phyloP scores from a whole-genome alignment of 35 echinoderm and acorn worm genomes.

The Diadema setosum region DNA sequence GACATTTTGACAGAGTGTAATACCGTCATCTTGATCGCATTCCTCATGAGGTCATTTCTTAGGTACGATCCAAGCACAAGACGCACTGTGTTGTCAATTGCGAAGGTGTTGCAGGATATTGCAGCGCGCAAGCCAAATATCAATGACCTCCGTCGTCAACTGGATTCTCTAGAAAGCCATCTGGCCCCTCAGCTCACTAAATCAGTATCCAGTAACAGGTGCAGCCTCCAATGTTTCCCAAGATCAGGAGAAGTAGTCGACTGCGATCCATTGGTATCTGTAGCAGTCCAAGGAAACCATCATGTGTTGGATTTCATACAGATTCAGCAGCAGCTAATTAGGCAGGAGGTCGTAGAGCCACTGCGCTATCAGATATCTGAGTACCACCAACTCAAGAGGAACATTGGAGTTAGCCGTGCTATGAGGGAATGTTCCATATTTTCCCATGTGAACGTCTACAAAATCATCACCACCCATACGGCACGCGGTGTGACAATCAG shows the following conservation, averaged over 20 bases:
- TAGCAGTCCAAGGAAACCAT: slow-evolving; percentile 7
- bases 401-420: not conserved
- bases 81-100: not conserved
- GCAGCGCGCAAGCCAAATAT: not conserved
- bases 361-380: slow-evolving; percentile 59
- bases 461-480: slow-evolving; percentile 27
- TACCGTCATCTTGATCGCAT: not conserved
- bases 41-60: not conserved
- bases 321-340: slow-evolving; percentile 76
- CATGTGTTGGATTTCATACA: slow-evolving; percentile 73
- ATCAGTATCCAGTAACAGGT: slow-evolving; percentile 39
- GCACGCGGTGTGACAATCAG: slow-evolving; percentile 47
- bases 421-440: slow-evolving; percentile 60
- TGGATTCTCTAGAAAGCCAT: not conserved
- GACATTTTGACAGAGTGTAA: not conserved
- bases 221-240: slow-evolving; percentile 70
- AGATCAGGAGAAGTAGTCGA: slow-evolving; percentile 55
- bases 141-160: not conserved
- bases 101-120: not conserved
- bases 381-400: slow-evolving; percentile 37
- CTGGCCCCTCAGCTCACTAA: not conserved
- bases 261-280: not conserved
- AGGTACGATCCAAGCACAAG: not conserved
- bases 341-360: slow-evolving; percentile 87
- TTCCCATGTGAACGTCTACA: slow-evolving; percentile 46